Conservation (phyloP, 2,888 invertebrate genomes). For the Chaitophorus viminalis region DNA sequence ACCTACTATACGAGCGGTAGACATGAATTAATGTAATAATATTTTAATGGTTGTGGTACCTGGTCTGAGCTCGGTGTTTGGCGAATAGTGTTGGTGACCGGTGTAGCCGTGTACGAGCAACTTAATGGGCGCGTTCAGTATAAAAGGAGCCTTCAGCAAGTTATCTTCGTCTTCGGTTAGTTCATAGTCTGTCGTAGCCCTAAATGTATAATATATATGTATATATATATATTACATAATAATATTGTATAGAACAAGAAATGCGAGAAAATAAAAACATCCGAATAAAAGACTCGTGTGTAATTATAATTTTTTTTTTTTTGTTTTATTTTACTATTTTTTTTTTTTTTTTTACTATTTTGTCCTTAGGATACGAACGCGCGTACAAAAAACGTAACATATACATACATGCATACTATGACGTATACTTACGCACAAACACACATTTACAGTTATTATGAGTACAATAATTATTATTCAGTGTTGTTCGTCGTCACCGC, state of each 20-base stretch:
- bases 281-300: not conserved
- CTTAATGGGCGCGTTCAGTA: slow-evolving; percentile 70
- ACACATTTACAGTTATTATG: not conserved
- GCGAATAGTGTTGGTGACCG: slow-evolving; percentile 72
- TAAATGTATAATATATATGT: not conserved
- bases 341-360: not conserved
- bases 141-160: slow-evolving; percentile 68
- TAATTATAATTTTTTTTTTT: slow-evolving; percentile 20
- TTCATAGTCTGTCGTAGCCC: not conserved
- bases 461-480: slow-evolving; percentile 35
- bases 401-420: not conserved
- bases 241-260: not conserved
- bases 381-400: not conserved
- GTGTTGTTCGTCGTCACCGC: not conserved
- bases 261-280: not conserved
- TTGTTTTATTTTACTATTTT: slow-evolving; percentile 8
- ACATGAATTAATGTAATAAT: not conserved
- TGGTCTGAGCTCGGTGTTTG: slow-evolving; percentile 73
- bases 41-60: slow-evolving; percentile 68
- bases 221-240: too few relatives aligned
- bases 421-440: not conserved
- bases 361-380: not conserved
- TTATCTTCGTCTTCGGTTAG: not conserved
- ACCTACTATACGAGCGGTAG: not conserved
- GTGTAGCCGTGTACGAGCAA: slow-evolving; percentile 76